Base-by-base conservation (phyloP, 2,113 vertebrate genomes). In the Lagopus muta region DNA sequence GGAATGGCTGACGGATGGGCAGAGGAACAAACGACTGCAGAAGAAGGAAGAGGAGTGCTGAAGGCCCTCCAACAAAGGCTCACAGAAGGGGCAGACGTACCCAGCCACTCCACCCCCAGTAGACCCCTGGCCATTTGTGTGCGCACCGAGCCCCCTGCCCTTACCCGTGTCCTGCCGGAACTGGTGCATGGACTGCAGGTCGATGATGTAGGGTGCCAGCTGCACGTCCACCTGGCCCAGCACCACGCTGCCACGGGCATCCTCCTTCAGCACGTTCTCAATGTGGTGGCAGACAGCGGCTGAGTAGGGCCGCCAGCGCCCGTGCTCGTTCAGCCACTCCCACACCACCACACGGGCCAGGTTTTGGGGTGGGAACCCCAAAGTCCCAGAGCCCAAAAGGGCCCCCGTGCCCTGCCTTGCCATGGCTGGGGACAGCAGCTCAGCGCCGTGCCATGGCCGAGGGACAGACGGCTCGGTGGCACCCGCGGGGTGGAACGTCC, bases 161-260 rank as follows among this genome's bases (percentile, higher is more conserved):
- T 83, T 98, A 99, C 99, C 99, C 74, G 99, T 99, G 94, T 99
- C 99, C 97, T 99, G 99, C 66, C 99, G 98, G 89, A 99, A 99
- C 97, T 99, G 99, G 90, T 99, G 98, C 99, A 99, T 99, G 96
- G 99, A 99, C 97, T 99, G 99, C 95, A 99, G 98, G 97, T 99
- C 99, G 2, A 99, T 99, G 97, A 99, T 45, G 89, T 99, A 99
- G n/a, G 99, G 98, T 0, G 98, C 96, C 52, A 99, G 98, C 97
- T 98, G 99, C 43, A 97, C 97, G 1, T 99, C 99, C 73, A 99
- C 98, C 97, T 99, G 99, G 1, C 99, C 99, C 91, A 99, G 98
- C 40, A 99, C 98, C 58, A 99, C 99, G 0, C 98, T 98, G 40
- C 99, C 99, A 0, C 99, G 96, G 72, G 98, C 97, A 0, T 99